Evolutionary conservation across 2,797 vertebrate species (phyloP).

Genomic region (Arctocebus calabarensis): DNA sequence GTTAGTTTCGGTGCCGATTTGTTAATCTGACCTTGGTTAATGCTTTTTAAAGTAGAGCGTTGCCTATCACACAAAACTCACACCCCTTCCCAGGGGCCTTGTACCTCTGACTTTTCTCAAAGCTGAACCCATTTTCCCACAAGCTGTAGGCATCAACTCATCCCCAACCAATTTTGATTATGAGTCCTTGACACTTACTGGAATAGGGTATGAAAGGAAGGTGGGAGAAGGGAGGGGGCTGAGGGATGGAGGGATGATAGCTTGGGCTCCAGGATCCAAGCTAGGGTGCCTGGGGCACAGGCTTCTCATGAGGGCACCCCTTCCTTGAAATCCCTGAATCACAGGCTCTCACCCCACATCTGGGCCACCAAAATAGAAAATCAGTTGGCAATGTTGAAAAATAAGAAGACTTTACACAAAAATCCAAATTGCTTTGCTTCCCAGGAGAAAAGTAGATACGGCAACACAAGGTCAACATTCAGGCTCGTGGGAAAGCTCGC

Average conservation of each 20-base stretch:
- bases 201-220: not conserved
- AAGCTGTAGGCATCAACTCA: constrained; percentile 38
- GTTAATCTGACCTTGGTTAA: constrained; percentile 89
- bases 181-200: not conserved
- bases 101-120: constrained; percentile 78
- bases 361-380: constrained; percentile 34
- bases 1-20: constrained; percentile 88
- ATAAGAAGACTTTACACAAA: not conserved
- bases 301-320: too few species aligned
- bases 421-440: constrained; percentile 39
- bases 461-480: not conserved
- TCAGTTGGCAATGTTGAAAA: not conserved
- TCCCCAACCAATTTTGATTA: not conserved
- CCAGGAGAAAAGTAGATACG: not conserved
- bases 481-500: not conserved
- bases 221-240: not conserved
- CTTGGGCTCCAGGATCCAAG: not conserved
- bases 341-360: too few species aligned
- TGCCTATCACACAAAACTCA: constrained; percentile 81
- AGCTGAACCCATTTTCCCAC: constrained; percentile 84
- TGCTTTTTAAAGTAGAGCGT: constrained; percentile 85
- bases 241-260: not conserved
- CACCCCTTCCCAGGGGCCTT: not conserved
- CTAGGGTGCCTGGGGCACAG: accelerated
- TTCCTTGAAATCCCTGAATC: not conserved